Evolutionary conservation across 2,888 invertebrate species (phyloP).

Genomic region (Furcula furcula): DNA sequence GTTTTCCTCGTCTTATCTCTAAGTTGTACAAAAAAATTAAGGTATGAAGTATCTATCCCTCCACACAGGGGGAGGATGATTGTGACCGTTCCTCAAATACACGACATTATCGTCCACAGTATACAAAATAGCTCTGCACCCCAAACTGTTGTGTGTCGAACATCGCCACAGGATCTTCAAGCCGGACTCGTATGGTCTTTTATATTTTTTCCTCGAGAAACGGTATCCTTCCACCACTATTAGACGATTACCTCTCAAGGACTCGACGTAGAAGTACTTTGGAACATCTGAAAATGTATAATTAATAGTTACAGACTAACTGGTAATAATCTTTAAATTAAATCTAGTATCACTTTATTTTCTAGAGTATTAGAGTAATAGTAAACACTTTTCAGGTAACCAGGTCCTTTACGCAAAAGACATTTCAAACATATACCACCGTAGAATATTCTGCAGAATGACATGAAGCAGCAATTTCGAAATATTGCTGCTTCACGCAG

Average conservation of each 20-base stretch:
- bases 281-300: constrained; percentile 6
- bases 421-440: no score
- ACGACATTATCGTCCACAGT: constrained; percentile 5
- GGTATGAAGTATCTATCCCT: constrained; percentile 4
- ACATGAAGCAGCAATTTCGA: no score
- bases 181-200: constrained; percentile 1
- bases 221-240: constrained; percentile 14
- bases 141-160: constrained; percentile 27
- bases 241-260: constrained; percentile 2
- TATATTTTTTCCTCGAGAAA: constrained; percentile 15
- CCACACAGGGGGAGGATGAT: constrained; percentile 3
- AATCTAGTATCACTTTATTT: no score
- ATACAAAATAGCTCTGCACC: constrained; percentile 17
- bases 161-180: constrained; percentile 27
- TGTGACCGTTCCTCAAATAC: constrained; percentile 3
- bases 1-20: no score
- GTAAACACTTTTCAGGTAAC: no score
- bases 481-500: no score
- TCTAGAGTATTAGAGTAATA: no score
- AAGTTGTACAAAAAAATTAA: no score
- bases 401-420: no score
- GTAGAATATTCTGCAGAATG: no score
- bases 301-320: no score
- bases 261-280: constrained; percentile 4
- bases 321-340: no score